Percentiles rank a stretch among this genome's conserved stretches.
phyloP scores from a whole-genome alignment of 2,113 vertebrate genomes.

The Cheirogaleus medius region DNA sequence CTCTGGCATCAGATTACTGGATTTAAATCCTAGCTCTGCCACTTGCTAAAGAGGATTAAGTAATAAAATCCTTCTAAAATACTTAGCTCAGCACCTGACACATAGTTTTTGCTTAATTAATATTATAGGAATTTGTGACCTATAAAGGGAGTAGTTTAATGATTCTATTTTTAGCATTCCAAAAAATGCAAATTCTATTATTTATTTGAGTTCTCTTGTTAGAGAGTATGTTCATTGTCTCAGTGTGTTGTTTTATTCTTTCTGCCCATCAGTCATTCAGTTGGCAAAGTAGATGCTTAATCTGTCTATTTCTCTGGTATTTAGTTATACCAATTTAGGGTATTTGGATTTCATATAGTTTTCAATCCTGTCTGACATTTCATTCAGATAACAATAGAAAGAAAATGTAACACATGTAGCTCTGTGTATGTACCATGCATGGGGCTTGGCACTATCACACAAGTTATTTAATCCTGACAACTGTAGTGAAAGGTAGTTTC shows the following conservation, averaged over 20 bases:
- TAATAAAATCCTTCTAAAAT: conserved; percentile 28
- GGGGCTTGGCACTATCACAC: neutral
- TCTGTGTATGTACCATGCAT: neutral
- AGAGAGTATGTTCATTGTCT: neutral
- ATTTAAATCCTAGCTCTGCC: neutral
- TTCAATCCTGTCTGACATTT: conserved; percentile 27
- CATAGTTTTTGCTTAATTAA: neutral
- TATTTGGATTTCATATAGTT: conserved; percentile 13
- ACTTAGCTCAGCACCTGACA: neutral
- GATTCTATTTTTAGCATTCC: neutral
- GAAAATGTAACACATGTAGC: neutral
- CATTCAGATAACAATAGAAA: neutral
- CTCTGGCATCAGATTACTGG: neutral
- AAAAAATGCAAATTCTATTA: neutral
- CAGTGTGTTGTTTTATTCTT: neutral
- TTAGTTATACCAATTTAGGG: neutral
- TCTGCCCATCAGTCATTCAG: neutral
- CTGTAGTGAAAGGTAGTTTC: neutral
- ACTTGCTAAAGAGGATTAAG: conserved; percentile 29
- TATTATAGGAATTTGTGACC: neutral
- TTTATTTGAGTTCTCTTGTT: neutral
- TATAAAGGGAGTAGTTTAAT: neutral
- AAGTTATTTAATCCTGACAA: conserved; percentile 20
- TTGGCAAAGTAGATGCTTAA: neutral
- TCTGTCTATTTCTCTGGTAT: neutral